phyloP scores from a whole-genome alignment of 1,140 invertebrate species.

The Aphaenogaster floridana region DNA sequence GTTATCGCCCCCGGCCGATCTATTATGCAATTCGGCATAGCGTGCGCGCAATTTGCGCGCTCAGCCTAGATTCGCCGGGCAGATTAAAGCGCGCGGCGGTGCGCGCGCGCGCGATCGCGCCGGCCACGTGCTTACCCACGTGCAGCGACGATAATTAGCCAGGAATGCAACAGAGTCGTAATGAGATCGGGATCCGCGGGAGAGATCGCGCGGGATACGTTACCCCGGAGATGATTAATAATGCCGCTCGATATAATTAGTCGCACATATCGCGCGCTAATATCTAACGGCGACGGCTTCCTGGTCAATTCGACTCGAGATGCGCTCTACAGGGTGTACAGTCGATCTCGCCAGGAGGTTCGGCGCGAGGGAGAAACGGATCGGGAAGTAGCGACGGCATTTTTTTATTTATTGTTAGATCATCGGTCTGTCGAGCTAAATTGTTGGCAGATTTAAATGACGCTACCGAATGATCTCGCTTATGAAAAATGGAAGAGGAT shows the following conservation, averaged over 20 bases:
- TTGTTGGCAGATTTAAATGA: not conserved
- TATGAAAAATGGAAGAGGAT: not conserved
- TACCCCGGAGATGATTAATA: constrained; percentile 49
- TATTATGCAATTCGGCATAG: constrained; percentile 50
- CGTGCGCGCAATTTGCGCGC: constrained; percentile 39
- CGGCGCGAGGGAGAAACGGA: not conserved
- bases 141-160: constrained; percentile 53
- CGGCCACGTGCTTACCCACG: constrained; percentile 49
- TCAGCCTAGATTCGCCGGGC: constrained; percentile 34
- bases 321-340: not conserved
- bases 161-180: constrained; percentile 38
- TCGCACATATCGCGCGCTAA: constrained; percentile 37
- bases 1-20: not conserved
- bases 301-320: constrained; percentile 1
- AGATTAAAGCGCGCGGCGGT: constrained; percentile 27
- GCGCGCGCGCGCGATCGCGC: not conserved
- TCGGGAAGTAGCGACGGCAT: not conserved
- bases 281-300: constrained; percentile 34
- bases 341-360: not conserved
- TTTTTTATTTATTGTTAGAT: not conserved
- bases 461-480: not conserved
- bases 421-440: not conserved
- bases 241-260: constrained; percentile 56
- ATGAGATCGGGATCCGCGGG: constrained; percentile 25
- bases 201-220: constrained; percentile 9